A percentile compares a stretch with the other conserved stretches of the same genome.
Conservation (phyloP, 2,113 vertebrate genomes). For the Daphoenositta chrysoptera region DNA sequence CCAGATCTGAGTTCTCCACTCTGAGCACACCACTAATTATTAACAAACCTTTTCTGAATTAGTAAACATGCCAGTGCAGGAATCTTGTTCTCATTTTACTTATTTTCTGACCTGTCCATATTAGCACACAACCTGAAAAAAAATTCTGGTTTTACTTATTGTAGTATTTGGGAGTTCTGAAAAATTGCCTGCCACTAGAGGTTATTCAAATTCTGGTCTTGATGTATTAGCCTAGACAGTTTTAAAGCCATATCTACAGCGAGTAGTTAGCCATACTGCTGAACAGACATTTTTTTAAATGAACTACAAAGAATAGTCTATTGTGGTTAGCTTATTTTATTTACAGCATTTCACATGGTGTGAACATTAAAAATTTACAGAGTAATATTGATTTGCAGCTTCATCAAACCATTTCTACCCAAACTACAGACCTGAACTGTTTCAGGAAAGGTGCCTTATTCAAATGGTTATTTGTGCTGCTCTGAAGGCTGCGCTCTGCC, state of each 20-base stretch:
- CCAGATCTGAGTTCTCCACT: not conserved
- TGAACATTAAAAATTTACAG: constrained; percentile 72
- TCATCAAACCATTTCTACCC: constrained; percentile 35
- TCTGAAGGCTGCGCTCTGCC: not conserved
- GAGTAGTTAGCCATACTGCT: constrained; percentile 76
- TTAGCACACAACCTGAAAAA: not conserved
- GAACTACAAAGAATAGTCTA: constrained; percentile 69
- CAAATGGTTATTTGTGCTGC: not conserved
- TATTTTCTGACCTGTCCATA: not conserved
- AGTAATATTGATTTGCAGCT: constrained; percentile 66
- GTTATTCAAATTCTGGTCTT: constrained; percentile 77
- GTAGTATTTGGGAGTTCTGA: constrained; percentile 69
- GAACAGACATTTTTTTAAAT: constrained; percentile 76
- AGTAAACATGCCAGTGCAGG: not conserved
- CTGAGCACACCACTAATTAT: not conserved
- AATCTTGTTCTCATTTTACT: not conserved
- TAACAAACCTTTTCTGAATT: not conserved
- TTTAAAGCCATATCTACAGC: constrained; percentile 75
- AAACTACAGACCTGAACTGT: not conserved
- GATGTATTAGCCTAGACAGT: constrained; percentile 79
- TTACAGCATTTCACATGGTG: constrained; percentile 63
- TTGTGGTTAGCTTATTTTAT: constrained; percentile 67
- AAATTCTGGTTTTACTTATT: not conserved
- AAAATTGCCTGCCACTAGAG: constrained; percentile 76
- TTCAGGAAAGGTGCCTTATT: constrained; percentile 19